Evolutionary conservation across 2,113 vertebrate genomes (phyloP), one percentile per base, ranked within the genome.

Genomic region (Synodontis membranacea): DNA sequence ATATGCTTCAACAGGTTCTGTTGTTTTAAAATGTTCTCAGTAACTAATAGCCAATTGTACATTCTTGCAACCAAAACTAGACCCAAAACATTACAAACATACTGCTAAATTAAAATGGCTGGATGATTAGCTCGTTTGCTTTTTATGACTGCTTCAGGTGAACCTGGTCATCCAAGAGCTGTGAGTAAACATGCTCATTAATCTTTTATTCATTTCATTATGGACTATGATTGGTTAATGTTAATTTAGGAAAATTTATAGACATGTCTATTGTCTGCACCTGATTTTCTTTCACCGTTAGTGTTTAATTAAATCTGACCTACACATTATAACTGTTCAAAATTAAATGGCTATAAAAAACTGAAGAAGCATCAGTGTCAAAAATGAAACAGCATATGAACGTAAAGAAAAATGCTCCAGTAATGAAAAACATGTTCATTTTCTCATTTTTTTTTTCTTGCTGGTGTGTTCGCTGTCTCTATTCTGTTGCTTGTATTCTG

Each of bases 401-500:
- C 31, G 25, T 12, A 54, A 14, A 70, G 21, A 23, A 39, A 70
- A 70, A 83, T 58, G 3, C 1, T 46, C 31, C 48, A 39, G 23
- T 62, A 70, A 82, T 81, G 17, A 75, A 86, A 62, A 56, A 80
- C 48, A 80, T 7, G 70, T 62, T 46, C 28, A n/a, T 58, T 75
- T 52, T 81, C 34, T 75, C 46, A 17, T 39, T 72, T 39, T 28
- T 39, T 39, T 72, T 39, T 28, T 39, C 1, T 60, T 74, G 52
- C 80, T 84, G 68, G 72, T 48, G 19, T 88, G 44, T 86, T 60
- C 84, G 66, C 31, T 70, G 50, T 89, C 17, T 84, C 72, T 78
- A 37, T 48, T 82, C 91, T 90, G 80, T 89, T 91, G 89, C 90
- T 83, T 88, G 84, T 89, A 93, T 93, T 91, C 89, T 87, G 84